These are phyloP conservation scores for Cheilinus undulatus DNA, from an alignment of 2,113 vertebrate genomes.

Conservation along the genomic window DNA sequence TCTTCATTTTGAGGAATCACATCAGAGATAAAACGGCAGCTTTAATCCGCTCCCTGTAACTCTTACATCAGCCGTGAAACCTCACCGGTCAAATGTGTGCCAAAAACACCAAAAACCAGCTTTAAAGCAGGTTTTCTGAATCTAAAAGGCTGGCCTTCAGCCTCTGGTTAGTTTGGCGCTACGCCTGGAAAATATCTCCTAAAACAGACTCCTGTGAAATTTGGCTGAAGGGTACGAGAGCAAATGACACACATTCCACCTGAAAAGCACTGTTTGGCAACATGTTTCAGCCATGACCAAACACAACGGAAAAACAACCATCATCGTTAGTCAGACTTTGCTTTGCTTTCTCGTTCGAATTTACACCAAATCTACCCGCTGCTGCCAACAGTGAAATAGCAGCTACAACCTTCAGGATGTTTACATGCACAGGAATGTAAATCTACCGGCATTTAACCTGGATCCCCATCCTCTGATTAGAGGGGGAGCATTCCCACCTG, in stretches of 20 bases:
- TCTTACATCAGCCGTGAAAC: not conserved
- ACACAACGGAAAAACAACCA: no score
- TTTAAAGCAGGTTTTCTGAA: not conserved
- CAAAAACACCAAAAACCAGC: not conserved
- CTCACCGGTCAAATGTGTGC: fast-evolving
- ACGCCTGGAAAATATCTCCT: not conserved
- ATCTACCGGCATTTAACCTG: no score
- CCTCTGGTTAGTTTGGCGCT: not conserved
- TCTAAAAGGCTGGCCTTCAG: not conserved
- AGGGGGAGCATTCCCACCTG: no score
- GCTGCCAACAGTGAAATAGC: no score
- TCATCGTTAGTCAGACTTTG: no score
- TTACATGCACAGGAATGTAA: no score
- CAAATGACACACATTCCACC: not conserved
- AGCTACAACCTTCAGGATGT: no score
- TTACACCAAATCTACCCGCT: no score
- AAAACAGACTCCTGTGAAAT: not conserved
- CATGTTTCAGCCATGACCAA: no score
- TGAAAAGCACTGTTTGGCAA: no score
- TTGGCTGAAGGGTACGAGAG: not conserved
- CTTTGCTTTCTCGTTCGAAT: no score
- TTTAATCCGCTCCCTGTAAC: not conserved
- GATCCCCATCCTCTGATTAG: no score
- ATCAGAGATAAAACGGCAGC: not conserved
- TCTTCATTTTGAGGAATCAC: not conserved